Conservation (phyloP, 2,888 invertebrate species). For the Leptarthrus brevirostris region DNA sequence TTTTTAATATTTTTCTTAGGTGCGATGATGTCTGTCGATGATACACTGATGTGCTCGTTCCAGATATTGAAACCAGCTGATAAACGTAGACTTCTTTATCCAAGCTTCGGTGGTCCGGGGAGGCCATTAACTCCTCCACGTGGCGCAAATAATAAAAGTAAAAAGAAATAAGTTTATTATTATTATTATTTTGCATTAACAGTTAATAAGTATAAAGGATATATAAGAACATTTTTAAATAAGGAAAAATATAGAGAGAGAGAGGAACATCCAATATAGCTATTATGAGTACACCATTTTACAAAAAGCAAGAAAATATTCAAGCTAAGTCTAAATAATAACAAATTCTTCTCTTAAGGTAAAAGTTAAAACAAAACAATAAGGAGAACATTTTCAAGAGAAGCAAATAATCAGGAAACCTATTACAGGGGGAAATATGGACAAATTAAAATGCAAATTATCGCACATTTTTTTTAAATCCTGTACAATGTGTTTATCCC, state of each 20-base stretch:
- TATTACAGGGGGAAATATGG: constrained; percentile 26
- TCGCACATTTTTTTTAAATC: neutral
- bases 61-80: constrained; percentile 97
- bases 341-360: constrained; percentile 18
- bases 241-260: constrained; percentile 42
- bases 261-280: constrained; percentile 26
- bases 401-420: constrained; percentile 13
- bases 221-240: constrained; percentile 47
- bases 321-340: constrained; percentile 37
- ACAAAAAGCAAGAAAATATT: constrained; percentile 17
- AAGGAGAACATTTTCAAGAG: constrained; percentile 22
- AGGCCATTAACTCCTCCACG: constrained; percentile 98
- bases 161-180: constrained; percentile 79
- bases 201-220: constrained; percentile 46
- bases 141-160: constrained; percentile 92
- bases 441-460: constrained; percentile 23
- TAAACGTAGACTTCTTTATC: constrained; percentile 97
- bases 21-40: constrained; percentile 99
- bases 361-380: constrained; percentile 5
- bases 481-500: neutral
- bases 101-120: constrained; percentile 90
- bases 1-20: constrained; percentile 65
- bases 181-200: constrained; percentile 54
- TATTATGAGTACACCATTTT: constrained; percentile 35
- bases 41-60: constrained; percentile 99